Evolutionary conservation across 2,113 vertebrate genomes (phyloP).

Genomic region (Pogonocichla stellata): DNA sequence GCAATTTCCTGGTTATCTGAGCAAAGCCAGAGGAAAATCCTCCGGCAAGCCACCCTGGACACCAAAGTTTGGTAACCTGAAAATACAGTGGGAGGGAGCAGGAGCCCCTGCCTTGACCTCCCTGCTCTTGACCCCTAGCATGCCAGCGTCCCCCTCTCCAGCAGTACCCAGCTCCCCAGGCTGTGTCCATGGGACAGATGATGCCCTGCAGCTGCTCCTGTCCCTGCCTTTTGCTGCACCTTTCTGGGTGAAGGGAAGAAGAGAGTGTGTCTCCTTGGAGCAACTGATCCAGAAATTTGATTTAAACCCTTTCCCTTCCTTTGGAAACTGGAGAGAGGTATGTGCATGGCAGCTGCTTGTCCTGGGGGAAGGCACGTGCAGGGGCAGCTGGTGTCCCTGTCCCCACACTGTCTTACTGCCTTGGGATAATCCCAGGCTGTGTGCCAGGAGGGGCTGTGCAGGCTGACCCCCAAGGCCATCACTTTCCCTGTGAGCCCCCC

Average conservation of each 20-base stretch:
- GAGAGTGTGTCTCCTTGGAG: not conserved
- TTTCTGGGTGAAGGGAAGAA: not conserved
- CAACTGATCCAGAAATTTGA: not conserved
- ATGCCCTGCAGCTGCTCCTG: not conserved
- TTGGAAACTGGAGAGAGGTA: not conserved
- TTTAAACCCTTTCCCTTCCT: not conserved
- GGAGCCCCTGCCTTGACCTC: not conserved
- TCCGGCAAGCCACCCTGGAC: not conserved
- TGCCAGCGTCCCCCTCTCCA: not conserved
- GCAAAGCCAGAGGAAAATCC: not conserved
- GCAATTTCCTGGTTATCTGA: not conserved
- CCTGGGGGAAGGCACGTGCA: not conserved
- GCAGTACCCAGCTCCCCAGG: not conserved
- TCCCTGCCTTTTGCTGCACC: not conserved
- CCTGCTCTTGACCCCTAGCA: not conserved
- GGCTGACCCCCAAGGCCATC: not conserved
- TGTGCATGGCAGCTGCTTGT: not conserved
- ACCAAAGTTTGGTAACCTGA: not conserved
- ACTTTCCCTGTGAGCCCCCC: not conserved
- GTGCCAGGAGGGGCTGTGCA: not conserved
- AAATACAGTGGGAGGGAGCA: not conserved
- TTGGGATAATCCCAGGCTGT: not conserved
- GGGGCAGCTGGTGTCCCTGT: not conserved
- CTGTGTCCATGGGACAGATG: not conserved
- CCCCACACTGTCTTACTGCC: not conserved